Conservation (phyloP, 2,888 invertebrate genomes). For the Orthonychiurus folsomi region DNA sequence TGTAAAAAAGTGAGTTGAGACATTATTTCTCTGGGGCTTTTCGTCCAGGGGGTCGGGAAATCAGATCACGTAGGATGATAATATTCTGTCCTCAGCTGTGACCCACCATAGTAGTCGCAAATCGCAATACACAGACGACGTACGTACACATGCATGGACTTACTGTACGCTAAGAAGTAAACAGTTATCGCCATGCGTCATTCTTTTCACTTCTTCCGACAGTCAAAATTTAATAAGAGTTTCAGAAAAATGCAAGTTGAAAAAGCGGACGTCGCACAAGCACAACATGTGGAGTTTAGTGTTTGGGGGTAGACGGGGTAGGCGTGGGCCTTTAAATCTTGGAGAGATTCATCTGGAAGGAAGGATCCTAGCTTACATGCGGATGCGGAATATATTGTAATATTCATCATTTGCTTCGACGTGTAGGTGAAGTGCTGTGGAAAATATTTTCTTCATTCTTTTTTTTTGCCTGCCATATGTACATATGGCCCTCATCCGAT, state of each 20-base stretch:
- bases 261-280: not conserved
- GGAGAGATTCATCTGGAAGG: no score
- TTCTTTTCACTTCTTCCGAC: not conserved
- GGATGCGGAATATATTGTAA: no score
- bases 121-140: not conserved
- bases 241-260: not conserved
- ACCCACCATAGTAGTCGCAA: no score
- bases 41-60: not conserved
- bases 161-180: not conserved
- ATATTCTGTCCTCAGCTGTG: not conserved
- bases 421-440: not conserved
- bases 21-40: not conserved
- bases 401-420: not conserved
- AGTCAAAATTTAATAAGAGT: not conserved
- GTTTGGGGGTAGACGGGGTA: no score
- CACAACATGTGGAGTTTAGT: not conserved
- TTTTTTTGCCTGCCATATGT: no score
- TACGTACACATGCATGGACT: not conserved
- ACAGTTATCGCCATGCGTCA: not conserved
- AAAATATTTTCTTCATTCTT: not conserved
- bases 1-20: not conserved
- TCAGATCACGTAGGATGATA: conserved; percentile 1
- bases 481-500: no score
- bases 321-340: no score
- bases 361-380: no score